Conservation (phyloP, 1,140 invertebrate species). For the Colletes gigas region DNA sequence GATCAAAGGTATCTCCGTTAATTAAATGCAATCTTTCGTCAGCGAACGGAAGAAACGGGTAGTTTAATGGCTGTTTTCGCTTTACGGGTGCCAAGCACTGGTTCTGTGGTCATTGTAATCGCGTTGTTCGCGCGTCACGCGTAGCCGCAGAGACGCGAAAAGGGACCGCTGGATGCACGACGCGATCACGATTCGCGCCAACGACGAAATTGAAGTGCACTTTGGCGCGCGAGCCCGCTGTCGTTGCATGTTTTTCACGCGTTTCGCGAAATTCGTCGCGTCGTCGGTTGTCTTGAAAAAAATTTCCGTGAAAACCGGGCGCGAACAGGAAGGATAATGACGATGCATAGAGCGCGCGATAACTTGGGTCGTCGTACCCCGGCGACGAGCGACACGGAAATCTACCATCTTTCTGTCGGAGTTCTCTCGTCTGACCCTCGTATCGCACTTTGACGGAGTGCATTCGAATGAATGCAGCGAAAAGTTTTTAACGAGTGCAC, state of each 20-base stretch:
- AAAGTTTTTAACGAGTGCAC: constrained; percentile 52
- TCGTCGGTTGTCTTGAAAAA: neutral
- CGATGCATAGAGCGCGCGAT: constrained; percentile 18
- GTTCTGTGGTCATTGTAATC: constrained; percentile 1
- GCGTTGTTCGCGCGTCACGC: constrained; percentile 8
- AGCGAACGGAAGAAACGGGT: neutral
- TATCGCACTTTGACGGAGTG: constrained; percentile 42
- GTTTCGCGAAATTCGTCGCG: constrained; percentile 1
- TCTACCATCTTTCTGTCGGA: constrained; percentile 34
- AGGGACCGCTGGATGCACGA: neutral
- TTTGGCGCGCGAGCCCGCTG: neutral
- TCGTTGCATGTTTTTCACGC: neutral
- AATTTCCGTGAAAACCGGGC: constrained; percentile 9
- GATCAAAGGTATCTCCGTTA: constrained; percentile 10
- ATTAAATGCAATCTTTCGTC: constrained; percentile 23
- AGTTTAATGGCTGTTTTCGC: constrained; percentile 15
- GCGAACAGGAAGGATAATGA: constrained; percentile 38
- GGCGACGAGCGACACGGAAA: constrained; percentile 20
- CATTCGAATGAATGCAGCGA: constrained; percentile 40
- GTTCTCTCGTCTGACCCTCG: constrained; percentile 41
- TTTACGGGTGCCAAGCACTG: neutral
- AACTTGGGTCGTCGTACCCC: constrained; percentile 18
- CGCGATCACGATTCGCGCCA: constrained; percentile 10
- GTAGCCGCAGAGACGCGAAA: neutral
- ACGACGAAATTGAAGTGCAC: constrained; percentile 34